A percentile compares a stretch with the other conserved stretches of the same genome.
These are phyloP conservation scores for Cetoscarus ocellatus DNA, from an alignment of 2,797 vertebrate species.

Conservation along the genomic window DNA sequence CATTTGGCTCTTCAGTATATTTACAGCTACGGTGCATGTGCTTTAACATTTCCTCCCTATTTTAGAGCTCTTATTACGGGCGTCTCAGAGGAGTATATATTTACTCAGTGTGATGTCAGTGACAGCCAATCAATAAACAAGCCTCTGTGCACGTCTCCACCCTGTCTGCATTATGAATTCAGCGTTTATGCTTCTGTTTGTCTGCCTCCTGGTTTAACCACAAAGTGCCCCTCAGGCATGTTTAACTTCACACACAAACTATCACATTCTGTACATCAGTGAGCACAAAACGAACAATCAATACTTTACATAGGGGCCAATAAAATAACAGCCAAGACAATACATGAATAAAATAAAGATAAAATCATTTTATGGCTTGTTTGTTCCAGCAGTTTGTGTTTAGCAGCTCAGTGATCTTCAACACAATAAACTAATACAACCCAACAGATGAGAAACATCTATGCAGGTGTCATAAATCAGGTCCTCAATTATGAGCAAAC, in stretches of 20 bases:
- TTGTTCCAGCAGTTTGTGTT: slow-evolving; percentile 16
- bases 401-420: neutral
- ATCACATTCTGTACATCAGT: neutral
- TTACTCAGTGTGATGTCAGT: slow-evolving; percentile 12
- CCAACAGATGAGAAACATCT: neutral
- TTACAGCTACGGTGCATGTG: slow-evolving; percentile 1
- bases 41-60: neutral
- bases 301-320: slow-evolving; percentile 4
- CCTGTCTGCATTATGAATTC: slow-evolving; percentile 1
- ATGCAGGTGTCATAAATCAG: neutral
- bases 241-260: slow-evolving; percentile 21
- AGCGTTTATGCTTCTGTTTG: slow-evolving; percentile 22
- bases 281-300: neutral
- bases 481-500: neutral
- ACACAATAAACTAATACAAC: neutral
- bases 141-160: slow-evolving; percentile 23
- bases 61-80: neutral
- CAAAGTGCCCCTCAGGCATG: neutral
- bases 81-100: slow-evolving; percentile 24
- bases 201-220: neutral
- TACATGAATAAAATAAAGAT: neutral
- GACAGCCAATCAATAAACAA: slow-evolving; percentile 44
- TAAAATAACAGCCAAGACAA: slow-evolving; percentile 15
- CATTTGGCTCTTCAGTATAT: slow-evolving; percentile 34
- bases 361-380: neutral